Base-by-base conservation (phyloP, 2,113 vertebrate species). In the Eleginops maclovinus region DNA sequence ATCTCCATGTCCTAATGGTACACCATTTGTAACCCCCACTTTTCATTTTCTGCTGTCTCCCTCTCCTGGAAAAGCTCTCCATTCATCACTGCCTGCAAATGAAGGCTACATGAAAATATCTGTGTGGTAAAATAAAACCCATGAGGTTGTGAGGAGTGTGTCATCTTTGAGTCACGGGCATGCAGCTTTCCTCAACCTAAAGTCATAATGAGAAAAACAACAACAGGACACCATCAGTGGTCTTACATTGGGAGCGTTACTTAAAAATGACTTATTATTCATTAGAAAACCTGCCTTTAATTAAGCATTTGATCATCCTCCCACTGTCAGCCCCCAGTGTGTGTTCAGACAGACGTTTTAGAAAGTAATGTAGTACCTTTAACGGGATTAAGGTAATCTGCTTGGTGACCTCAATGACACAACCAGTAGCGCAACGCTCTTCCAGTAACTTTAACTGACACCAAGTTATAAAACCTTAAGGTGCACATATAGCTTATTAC, bases 71-170 rank as follows among this genome's bases (percentile, higher is more conserved):
- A 63, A 56, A 73, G 22, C 75, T 44, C 60, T 3, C 46, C 64
- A 63, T 85, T 81, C 83, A 81, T 68, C 54, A 4, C 19, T 1
- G 17, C 65, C 64, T 49, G 61, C 53, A 61, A 68, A 70, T 24
- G 43, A 64, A 15, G 44, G 62, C 58, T 61, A 63, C 16, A 51
- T 81, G 64, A 72, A 81, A 77, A 77, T 78, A 83, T 41, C 51
- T 0, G 4, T 53, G 64, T 71, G 79, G 77, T 78, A 71, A 76
- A 84, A 65, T 55, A 15, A 54, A 66, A 58, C 26, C 65, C 21
- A 1, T 75, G 87, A 78, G 79, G 79, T 75, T 54, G 40, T 81
- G 85, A 85, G 54, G 79, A 72, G 69, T 85, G 85, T 75, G 62
- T 85, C 85, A 83, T 70, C 66, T 75, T 13, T 65, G 56, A 87